Percentiles rank a stretch among this genome's conserved stretches.
These are phyloP conservation scores for Drosophila melanocephala DNA, from an alignment of 2,888 invertebrate genomes.

Conservation along the genomic window DNA sequence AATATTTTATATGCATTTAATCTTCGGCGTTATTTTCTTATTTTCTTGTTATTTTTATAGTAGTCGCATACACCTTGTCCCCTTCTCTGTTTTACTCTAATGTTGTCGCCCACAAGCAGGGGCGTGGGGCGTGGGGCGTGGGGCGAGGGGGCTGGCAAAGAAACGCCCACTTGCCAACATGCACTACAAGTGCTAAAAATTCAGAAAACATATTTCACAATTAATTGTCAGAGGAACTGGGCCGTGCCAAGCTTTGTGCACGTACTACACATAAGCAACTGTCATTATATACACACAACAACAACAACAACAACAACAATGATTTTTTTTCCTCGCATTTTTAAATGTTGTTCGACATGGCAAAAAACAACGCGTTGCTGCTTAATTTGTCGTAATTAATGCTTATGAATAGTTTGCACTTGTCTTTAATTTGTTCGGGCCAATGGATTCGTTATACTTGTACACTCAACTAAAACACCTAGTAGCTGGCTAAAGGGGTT, in stretches of 20 bases:
- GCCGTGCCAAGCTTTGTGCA: conserved; percentile 41
- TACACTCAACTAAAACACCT: conserved; percentile 1
- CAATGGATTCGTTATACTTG: conserved; percentile 21
- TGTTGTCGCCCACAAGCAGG: conserved; percentile 41
- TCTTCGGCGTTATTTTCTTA: not conserved
- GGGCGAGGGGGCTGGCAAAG: not conserved
- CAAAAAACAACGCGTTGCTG: conserved; percentile 79
- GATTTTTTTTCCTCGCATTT: conserved; percentile 68
- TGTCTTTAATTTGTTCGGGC: conserved; percentile 75
- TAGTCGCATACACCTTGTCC: not conserved
- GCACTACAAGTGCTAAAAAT: conserved; percentile 80
- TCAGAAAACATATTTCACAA: conserved; percentile 79
- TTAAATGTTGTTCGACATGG: conserved; percentile 79
- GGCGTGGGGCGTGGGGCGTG: fast-evolving
- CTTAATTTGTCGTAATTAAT: conserved; percentile 81
- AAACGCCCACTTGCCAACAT: conserved; percentile 72
- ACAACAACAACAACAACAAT: not conserved
- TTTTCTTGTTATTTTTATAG: not conserved
- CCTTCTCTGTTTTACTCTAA: not conserved
- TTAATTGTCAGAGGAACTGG: conserved; percentile 75
- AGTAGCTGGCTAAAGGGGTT: not conserved
- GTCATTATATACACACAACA: conserved; percentile 40
- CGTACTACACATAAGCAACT: conserved; percentile 17
- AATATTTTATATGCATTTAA: not conserved
- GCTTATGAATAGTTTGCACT: conserved; percentile 79